A percentile compares a stretch with the other conserved stretches of the same genome.
These are phyloP conservation scores for Phyllotis vaccarum DNA, from an alignment of 2,797 vertebrate species.

Conservation along the genomic window DNA sequence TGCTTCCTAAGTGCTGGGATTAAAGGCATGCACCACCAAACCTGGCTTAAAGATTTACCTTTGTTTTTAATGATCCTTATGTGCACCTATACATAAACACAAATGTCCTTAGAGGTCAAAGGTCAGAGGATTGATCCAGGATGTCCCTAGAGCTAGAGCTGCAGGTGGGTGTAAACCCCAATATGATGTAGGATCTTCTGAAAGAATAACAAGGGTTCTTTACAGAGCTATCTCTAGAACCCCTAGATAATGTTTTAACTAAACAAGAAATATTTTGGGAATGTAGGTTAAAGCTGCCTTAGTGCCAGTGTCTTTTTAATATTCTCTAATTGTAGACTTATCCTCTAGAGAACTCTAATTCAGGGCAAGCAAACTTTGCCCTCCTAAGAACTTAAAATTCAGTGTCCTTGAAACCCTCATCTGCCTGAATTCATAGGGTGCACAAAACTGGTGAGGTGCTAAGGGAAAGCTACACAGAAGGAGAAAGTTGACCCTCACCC, in stretches of 20 bases:
- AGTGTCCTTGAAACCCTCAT: slow-evolving; percentile 61
- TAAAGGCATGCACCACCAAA: neutral
- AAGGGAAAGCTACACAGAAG: neutral
- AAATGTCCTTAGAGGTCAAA: neutral
- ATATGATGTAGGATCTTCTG: neutral
- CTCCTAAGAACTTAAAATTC: slow-evolving; percentile 68
- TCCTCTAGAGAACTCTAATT: slow-evolving; percentile 75
- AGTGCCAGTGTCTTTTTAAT: slow-evolving; percentile 63
- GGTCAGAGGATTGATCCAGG: neutral
- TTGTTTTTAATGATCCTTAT: neutral
- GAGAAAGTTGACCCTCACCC: neutral
- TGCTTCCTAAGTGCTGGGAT: neutral
- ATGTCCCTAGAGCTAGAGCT: neutral
- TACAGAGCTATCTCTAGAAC: neutral
- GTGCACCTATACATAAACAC: neutral
- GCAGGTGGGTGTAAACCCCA: neutral
- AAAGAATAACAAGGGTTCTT: neutral
- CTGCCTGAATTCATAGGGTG: slow-evolving; percentile 48
- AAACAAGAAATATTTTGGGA: slow-evolving; percentile 63
- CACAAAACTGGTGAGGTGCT: slow-evolving; percentile 12
- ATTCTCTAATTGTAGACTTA: slow-evolving; percentile 63
- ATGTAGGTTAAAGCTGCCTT: slow-evolving; percentile 76
- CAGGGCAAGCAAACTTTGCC: slow-evolving; percentile 71
- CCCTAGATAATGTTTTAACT: slow-evolving; percentile 25
- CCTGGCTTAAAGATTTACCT: neutral